A percentile compares a stretch with the other conserved stretches of the same genome.
These are phyloP conservation scores for Sebastes kiyomatsui DNA, from an alignment of 2,797 vertebrate genomes.

Conservation along the genomic window DNA sequence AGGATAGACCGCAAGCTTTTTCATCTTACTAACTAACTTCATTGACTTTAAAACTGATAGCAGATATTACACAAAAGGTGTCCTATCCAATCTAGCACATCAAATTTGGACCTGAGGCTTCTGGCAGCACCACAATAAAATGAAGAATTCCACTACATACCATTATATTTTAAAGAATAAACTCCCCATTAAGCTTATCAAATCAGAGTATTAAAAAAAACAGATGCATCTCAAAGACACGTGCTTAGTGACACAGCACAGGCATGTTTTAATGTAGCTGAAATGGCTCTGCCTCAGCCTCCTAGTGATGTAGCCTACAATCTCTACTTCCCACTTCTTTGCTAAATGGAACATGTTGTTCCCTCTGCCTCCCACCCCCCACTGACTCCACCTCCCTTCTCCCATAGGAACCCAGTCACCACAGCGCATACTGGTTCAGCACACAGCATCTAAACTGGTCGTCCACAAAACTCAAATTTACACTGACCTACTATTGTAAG, in stretches of 20 bases:
- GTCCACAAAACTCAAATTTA: not conserved
- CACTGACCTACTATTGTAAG: not conserved
- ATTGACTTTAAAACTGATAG: not conserved
- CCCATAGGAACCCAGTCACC: not conserved
- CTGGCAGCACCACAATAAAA: not conserved
- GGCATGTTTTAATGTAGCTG: not conserved
- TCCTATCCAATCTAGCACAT: not conserved
- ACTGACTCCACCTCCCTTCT: conserved; percentile 15
- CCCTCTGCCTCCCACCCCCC: conserved; percentile 17
- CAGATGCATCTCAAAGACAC: not conserved
- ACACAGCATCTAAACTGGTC: conserved; percentile 1
- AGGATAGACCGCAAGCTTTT: not conserved
- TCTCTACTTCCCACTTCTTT: conserved; percentile 21
- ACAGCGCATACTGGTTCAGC: conserved; percentile 6
- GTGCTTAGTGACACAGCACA: not conserved
- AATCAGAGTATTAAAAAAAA: not conserved
- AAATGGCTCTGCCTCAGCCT: not conserved
- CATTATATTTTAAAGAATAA: not conserved
- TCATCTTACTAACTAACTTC: not conserved
- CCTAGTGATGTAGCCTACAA: not conserved
- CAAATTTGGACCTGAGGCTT: not conserved
- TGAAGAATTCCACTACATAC: not conserved
- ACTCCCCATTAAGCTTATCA: not conserved
- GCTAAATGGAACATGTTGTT: conserved; percentile 72
- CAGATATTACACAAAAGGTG: not conserved